Conservation (phyloP, 2,113 vertebrate genomes). For the Syrmaticus mikado region DNA sequence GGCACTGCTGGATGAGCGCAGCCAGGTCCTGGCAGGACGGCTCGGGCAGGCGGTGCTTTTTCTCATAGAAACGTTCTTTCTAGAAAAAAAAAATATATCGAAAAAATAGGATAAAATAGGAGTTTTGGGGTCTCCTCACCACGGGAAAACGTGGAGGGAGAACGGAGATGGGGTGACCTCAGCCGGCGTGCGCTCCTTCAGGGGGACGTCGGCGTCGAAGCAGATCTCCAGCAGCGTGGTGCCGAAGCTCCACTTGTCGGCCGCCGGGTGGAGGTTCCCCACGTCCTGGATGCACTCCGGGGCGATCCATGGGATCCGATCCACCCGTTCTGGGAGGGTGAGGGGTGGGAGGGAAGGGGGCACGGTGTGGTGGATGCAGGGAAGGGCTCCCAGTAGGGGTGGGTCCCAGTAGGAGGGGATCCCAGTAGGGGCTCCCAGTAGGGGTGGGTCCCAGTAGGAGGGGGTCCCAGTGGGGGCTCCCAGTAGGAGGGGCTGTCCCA, state of each 20-base stretch:
- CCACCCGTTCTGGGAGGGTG: constrained; percentile 83
- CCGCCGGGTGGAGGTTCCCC: constrained; percentile 65
- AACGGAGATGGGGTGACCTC: constrained; percentile 77
- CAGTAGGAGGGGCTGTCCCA: no score
- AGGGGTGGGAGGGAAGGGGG: not conserved
- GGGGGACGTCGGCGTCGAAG: constrained; percentile 87
- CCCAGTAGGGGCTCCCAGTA: no score
- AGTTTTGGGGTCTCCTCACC: no score
- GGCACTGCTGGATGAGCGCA: constrained; percentile 86
- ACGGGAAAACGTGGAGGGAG: no score
- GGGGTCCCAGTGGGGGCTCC: no score
- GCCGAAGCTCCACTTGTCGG: constrained; percentile 95
- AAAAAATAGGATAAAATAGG: no score
- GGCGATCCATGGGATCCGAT: constrained; percentile 93
- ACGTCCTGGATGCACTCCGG: constrained; percentile 85
- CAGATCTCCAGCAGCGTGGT: constrained; percentile 92
- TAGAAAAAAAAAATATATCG: constrained; percentile 24
- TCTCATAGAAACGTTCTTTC: constrained; percentile 94
- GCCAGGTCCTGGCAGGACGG: constrained; percentile 86
- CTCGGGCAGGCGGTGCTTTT: constrained; percentile 80
- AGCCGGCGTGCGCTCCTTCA: constrained; percentile 78
- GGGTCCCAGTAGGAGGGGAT: not conserved
- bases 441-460: no score
- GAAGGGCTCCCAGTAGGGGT: no score
- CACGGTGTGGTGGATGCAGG: accelerated